Evolutionary conservation across 2,888 invertebrate species (phyloP), one percentile per base, ranked within the genome.

Genomic region (Anthophora plumipes): DNA sequence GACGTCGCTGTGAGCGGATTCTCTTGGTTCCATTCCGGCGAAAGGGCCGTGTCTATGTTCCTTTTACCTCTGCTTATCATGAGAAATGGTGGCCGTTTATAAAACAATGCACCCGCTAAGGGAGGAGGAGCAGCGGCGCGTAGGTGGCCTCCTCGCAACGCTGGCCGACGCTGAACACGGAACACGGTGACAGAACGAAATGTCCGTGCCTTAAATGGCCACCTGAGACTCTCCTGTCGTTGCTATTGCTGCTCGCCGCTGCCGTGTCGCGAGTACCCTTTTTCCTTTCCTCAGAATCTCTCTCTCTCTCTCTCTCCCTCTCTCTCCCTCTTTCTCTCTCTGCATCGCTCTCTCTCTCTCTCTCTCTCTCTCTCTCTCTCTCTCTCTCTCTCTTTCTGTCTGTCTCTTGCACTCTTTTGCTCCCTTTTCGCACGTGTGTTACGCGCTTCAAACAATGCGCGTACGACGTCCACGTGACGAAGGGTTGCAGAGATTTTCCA

Each of bases 141-240:
- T 92, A 92, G 92, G 92, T 92, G 92, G 92, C 92, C 92, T 85
- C 77, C 78, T 86, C 76, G 86, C 82, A 78, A 80, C 77, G 85
- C 85, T 84, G 85, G 77, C 71, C 85, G 79, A 86, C 83, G 90
- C 80, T 85, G 90, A 91, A 91, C 91, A 91, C 90, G 87, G 86
- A 89, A 90, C 90, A 90, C 91, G 90, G 92, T 92, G 92, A 92
- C 92, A 92, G 92, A 92, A 92, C 92, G 92, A 92, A 92, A 92
- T 91, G 92, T 92, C 89, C 91, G 86, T 86, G 89, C 92, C 92
- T 92, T 92, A 92, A 92, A 92, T 92, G 92, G 92, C 89, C 89
- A 89, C 89, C 88, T 88, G 91, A 90, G 81, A 77, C 84, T 85
- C 78, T 60, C 73, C 73, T 66, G 85, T 72, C 54, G 77, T 84